Conservation (phyloP, 2,888 invertebrate species). For the Phanerotoma sp. region DNA sequence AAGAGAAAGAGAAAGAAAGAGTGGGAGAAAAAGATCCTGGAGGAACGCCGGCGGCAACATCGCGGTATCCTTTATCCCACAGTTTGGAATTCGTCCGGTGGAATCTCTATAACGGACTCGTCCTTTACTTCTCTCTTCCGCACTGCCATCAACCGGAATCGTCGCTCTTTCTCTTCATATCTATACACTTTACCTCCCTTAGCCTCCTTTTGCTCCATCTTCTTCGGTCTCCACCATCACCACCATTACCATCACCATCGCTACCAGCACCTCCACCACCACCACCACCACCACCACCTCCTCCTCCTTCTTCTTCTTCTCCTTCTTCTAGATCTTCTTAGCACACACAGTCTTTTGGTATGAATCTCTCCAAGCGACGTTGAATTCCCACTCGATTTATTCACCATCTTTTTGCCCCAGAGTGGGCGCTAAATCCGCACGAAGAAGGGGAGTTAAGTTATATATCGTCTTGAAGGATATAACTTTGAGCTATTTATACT, state of each 20-base stretch:
- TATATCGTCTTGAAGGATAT: not conserved
- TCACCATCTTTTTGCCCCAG: too few species aligned
- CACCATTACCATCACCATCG: not conserved
- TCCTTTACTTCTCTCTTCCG: slow-evolving; percentile 5
- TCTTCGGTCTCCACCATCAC: not conserved
- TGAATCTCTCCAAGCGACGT: not conserved
- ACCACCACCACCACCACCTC: not conserved
- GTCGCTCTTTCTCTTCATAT: not conserved
- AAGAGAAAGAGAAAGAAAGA: slow-evolving; percentile 3
- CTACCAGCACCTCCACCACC: too few species aligned
- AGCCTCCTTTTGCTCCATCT: not conserved
- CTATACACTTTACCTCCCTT: not conserved
- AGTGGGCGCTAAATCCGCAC: too few species aligned
- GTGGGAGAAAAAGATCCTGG: slow-evolving; percentile 17
- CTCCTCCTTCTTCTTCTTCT: too few species aligned
- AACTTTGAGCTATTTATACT: not conserved
- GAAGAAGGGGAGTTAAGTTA: not conserved
- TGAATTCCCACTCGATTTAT: slow-evolving; percentile 3
- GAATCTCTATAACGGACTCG: slow-evolving; percentile 32
- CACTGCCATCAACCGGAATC: slow-evolving; percentile 8
- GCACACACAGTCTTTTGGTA: not conserved
- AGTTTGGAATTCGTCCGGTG: slow-evolving; percentile 33
- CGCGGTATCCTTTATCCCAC: slow-evolving; percentile 34
- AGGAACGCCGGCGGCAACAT: slow-evolving; percentile 18
- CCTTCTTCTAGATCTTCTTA: too few species aligned